A percentile compares a stretch with the other conserved stretches of the same genome.
Conservation (phyloP, 2,113 vertebrate species). For the Columba livia region DNA sequence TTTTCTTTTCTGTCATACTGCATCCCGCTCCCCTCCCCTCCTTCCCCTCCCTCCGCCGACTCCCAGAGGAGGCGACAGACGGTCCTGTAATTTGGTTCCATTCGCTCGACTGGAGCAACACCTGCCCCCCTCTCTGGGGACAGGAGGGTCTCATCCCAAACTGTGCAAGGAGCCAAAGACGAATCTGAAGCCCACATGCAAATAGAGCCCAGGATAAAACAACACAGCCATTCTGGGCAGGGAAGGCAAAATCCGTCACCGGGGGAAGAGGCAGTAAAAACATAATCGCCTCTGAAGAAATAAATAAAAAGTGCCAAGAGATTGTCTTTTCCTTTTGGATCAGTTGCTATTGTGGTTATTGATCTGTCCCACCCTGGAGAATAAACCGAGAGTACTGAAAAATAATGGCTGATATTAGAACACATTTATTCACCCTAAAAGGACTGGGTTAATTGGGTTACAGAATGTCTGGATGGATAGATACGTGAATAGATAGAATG, state of each 20-base stretch:
- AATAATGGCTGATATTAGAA: conserved; percentile 39
- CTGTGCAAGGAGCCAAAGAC: conserved; percentile 76
- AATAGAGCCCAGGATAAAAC: conserved; percentile 49
- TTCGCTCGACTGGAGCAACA: conserved; percentile 99
- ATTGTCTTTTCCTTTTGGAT: conserved; percentile 41
- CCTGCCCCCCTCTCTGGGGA: conserved; percentile 97
- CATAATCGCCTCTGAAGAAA: conserved; percentile 42
- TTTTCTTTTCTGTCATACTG: conserved; percentile 54
- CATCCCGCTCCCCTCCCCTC: conserved; percentile 70
- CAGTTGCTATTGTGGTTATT: conserved; percentile 8
- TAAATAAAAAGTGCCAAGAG: conserved; percentile 45
- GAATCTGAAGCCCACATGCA: conserved; percentile 75
- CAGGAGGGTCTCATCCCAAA: conserved; percentile 78
- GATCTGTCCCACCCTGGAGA: conserved; percentile 18
- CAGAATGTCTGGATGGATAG: conserved; percentile 15
- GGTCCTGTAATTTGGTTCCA: conserved; percentile 98
- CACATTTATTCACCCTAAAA: conserved; percentile 57
- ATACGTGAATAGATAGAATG: not conserved
- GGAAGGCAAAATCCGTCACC: conserved; percentile 51
- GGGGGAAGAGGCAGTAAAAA: conserved; percentile 40
- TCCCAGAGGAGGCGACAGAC: conserved; percentile 93
- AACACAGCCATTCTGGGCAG: conserved; percentile 23
- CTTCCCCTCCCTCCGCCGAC: conserved; percentile 81
- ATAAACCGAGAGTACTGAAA: conserved; percentile 38
- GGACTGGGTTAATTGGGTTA: conserved; percentile 44